Percentiles rank a stretch among this genome's conserved stretches.
Conservation (phyloP, 2,888 invertebrate genomes). For the Sarcophaga caerulescens region DNA sequence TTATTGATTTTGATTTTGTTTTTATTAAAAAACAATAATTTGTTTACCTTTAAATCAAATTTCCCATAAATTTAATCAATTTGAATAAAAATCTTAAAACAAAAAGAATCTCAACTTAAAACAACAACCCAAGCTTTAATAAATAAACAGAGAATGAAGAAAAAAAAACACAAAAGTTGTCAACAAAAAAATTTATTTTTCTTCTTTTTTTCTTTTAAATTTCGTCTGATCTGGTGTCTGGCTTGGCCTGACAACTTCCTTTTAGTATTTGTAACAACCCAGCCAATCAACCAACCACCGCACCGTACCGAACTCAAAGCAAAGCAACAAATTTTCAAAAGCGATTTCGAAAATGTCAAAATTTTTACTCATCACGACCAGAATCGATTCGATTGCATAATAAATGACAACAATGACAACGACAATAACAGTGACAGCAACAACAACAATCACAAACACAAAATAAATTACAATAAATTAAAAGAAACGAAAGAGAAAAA, state of each 20-base stretch:
- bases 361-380: neutral
- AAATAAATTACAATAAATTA: neutral
- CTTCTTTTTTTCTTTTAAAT: neutral
- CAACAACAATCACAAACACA: no score
- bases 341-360: neutral
- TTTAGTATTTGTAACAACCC: neutral
- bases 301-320: neutral
- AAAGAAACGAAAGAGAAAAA: neutral
- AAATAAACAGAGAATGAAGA: neutral
- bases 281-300: no score
- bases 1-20: neutral
- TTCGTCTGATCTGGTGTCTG: neutral
- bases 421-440: no score
- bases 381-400: neutral
- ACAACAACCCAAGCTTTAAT: neutral
- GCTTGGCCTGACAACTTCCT: neutral
- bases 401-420: neutral
- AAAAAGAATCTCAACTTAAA: neutral
- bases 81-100: neutral
- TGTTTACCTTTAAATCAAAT: neutral
- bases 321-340: neutral
- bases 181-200: neutral
- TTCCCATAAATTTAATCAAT: neutral
- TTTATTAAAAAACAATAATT: neutral
- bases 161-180: neutral